Evolutionary conservation across 1,140 invertebrate species (phyloP).

Genomic region (Bradynema listronoti): DNA sequence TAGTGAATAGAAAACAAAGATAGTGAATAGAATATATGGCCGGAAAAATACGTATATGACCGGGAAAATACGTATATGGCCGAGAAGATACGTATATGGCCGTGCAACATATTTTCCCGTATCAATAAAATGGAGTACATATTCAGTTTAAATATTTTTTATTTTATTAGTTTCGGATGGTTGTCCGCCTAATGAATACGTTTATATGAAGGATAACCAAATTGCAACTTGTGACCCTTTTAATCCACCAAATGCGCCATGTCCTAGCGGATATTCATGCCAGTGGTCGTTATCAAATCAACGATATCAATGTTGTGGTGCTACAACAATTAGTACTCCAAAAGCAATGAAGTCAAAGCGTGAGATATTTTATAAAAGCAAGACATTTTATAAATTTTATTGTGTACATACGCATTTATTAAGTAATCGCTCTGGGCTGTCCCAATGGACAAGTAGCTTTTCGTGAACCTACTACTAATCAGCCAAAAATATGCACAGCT

Average conservation of each 20-base stretch:
- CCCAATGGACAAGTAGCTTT: slow-evolving; percentile 53
- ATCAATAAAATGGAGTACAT: too few species aligned
- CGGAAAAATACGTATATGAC: too few species aligned
- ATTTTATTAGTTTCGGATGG: slow-evolving; percentile 46
- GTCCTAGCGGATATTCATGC: slow-evolving; percentile 52
- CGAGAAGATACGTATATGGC: too few species aligned
- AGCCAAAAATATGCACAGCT: slow-evolving; percentile 54
- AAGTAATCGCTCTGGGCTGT: slow-evolving; percentile 23
- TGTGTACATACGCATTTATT: too few species aligned
- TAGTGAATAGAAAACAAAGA: too few species aligned
- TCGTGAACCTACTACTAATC: slow-evolving; percentile 45
- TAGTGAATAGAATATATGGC: too few species aligned
- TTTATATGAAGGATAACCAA: slow-evolving; percentile 56
- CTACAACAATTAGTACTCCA: slow-evolving; percentile 52
- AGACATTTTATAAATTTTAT: background rate
- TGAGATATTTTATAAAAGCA: slow-evolving; percentile 2
- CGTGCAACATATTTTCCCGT: too few species aligned
- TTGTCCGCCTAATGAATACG: slow-evolving; percentile 55
- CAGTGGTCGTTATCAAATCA: slow-evolving; percentile 57
- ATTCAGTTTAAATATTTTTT: too few species aligned
- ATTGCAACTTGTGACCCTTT: slow-evolving; percentile 57
- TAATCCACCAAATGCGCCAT: slow-evolving; percentile 56
- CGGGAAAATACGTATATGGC: too few species aligned
- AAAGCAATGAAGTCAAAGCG: slow-evolving; percentile 40
- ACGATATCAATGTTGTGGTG: slow-evolving; percentile 55